A percentile compares a stretch with the other conserved stretches of the same genome.
Conservation (phyloP, 2,113 vertebrate species). For the Amblyornis subalaris region DNA sequence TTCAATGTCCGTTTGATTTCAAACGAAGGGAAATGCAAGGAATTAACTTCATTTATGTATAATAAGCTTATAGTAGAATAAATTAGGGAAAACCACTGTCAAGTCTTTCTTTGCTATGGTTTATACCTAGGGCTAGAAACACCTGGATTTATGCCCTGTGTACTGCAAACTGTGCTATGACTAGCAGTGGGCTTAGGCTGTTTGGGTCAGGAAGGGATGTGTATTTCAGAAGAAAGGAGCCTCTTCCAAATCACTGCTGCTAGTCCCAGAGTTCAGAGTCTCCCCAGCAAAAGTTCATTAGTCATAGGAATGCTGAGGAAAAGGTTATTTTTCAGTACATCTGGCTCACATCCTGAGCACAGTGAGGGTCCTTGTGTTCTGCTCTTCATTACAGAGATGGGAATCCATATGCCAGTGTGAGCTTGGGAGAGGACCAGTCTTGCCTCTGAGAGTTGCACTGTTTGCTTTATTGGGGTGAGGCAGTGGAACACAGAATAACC, state of each 20-base stretch:
- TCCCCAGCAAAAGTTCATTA: background rate
- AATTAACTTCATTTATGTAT: background rate
- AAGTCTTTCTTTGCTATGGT: background rate
- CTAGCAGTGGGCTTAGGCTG: background rate
- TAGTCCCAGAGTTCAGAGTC: background rate
- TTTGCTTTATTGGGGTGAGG: slow-evolving; percentile 10
- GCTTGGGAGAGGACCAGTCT: background rate
- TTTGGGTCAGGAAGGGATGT: background rate
- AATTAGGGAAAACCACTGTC: background rate
- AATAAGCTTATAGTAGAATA: background rate
- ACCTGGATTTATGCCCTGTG: background rate
- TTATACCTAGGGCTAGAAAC: background rate
- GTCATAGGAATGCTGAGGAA: background rate
- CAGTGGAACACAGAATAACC: background rate
- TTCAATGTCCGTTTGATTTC: background rate
- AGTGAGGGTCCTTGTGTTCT: background rate
- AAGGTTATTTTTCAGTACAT: background rate
- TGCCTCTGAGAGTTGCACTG: background rate
- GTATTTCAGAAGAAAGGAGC: background rate
- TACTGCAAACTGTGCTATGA: background rate
- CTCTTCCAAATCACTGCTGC: background rate
- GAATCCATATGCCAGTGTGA: background rate
- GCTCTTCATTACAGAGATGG: background rate
- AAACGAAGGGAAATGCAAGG: background rate
- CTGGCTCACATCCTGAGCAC: background rate